Evolutionary conservation across 92 coral and sea anemone genomes (phyloP).

Genomic region (Muricea muricata): DNA sequence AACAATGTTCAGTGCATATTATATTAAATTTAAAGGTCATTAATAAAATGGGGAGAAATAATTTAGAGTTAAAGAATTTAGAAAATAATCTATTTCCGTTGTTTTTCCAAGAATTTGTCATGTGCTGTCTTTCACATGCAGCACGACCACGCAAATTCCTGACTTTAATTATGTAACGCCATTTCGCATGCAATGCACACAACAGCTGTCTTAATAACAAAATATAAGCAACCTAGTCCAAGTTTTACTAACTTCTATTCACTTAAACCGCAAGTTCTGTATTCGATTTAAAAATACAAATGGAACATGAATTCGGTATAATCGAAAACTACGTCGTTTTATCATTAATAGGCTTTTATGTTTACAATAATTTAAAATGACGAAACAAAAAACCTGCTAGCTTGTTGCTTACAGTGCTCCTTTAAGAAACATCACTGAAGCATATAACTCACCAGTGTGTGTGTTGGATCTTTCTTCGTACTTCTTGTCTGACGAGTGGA

Average conservation of each 20-base stretch:
- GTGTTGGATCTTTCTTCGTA: not conserved
- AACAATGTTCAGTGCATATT: no score
- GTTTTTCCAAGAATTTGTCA: not conserved
- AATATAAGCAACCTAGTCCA: not conserved
- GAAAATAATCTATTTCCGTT: no score
- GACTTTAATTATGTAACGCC: not conserved
- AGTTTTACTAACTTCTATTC: not conserved
- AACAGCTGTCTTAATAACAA: not conserved
- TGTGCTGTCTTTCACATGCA: not conserved
- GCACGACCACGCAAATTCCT: not conserved
- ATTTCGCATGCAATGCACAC: not conserved
- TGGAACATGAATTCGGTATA: no score
- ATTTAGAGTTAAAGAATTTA: no score
- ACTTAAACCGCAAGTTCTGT: no score
- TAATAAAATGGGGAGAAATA: no score
- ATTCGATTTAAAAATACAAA: no score
- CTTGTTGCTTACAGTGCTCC: no score
- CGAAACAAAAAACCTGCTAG: no score
- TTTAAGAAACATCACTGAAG: not conserved
- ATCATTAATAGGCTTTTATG: not conserved
- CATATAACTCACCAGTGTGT: not conserved
- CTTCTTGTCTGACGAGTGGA: not conserved
- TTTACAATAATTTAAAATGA: not conserved
- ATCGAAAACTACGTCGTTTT: no score
- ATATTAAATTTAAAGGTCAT: no score